Base-by-base conservation (phyloP, 1,140 invertebrate genomes). In the Lucilia sericata region DNA sequence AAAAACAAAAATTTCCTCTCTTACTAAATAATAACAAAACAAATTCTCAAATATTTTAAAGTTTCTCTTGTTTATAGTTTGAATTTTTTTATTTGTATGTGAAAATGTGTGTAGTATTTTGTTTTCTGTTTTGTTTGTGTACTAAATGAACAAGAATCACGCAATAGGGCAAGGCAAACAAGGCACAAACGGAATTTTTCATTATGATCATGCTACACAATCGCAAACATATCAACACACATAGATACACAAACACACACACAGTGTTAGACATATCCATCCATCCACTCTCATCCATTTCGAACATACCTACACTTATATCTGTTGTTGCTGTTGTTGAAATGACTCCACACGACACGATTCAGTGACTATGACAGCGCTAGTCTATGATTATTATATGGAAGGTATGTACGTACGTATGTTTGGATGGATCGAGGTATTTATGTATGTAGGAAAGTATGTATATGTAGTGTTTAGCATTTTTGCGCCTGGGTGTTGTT, bases 111-210 rank as follows among this genome's bases (percentile, higher is more conserved):
- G 10, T 60, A n/a, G 55, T 30, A n/a, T 60, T 17, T 60, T 60
- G 51, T 60, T 60, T 8, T 70, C 7, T 65, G 14, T 65, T 70
- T 70, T 76, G 7, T 76, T 5, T 36, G 5, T 76, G 80, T 82
- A 55, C 47, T 70, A 65, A 83, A 65, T 82, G 60, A 65, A 82
- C 81, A 87, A 88, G 88, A 84, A 89, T 88, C 88, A 89, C 88
- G 88, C 88, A 89, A 89, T 89, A 89, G 88, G 88, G 88, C 88
- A 83, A 83, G 82, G 82, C 82, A 83, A 83, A 83, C 82, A 83
- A 70, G 82, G 76, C 76, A 80, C 76, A 80, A 60, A 75, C 82
- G 74, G 82, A 83, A 83, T 75, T 74, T 75, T 80, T 51, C 76
- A 78, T 19, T 47, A 80, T 49, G 76, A 80, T 80, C 76, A 49